Percentiles rank a stretch among this genome's conserved stretches.
These are phyloP conservation scores for Craseonycteris thonglongyai DNA, from an alignment of 2,113 vertebrate genomes.

Conservation along the genomic window DNA sequence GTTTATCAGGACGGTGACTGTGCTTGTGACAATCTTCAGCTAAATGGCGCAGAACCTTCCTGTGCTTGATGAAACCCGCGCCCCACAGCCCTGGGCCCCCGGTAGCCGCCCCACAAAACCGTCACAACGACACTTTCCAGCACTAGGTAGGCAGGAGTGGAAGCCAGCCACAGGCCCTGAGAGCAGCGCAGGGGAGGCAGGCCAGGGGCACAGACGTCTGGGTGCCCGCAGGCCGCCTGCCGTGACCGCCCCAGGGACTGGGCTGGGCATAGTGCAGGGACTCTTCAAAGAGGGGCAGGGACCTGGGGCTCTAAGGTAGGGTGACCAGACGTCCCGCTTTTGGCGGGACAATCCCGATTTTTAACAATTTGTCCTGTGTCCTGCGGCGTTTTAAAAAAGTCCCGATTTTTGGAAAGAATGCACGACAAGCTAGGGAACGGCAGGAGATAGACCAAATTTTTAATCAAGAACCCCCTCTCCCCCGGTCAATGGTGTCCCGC, in stretches of 20 bases:
- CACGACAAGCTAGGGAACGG: too few species aligned
- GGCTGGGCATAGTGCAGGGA: too few species aligned
- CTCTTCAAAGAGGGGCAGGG: too few species aligned
- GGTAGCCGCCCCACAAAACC: background rate
- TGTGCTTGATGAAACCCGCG: background rate
- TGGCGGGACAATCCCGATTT: too few species aligned
- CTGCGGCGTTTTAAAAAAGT: too few species aligned
- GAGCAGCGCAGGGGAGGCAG: background rate
- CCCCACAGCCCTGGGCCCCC: background rate
- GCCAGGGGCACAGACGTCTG: background rate
- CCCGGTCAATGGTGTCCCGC: too few species aligned
- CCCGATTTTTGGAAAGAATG: too few species aligned
- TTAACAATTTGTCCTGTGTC: too few species aligned
- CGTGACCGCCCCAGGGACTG: rapidly evolving
- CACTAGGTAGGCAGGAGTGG: background rate
- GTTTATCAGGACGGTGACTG: background rate
- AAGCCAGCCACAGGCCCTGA: background rate
- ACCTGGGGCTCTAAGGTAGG: too few species aligned
- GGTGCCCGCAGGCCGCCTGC: background rate
- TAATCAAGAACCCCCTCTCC: too few species aligned
- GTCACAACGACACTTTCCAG: background rate
- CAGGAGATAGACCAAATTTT: too few species aligned
- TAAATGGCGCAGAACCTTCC: slow-evolving; percentile 11
- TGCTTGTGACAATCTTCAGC: slow-evolving; percentile 10
- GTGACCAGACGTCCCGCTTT: too few species aligned